phyloP scores from a whole-genome alignment of 2,888 invertebrate species.

The Sepioteuthis lessoniana region DNA sequence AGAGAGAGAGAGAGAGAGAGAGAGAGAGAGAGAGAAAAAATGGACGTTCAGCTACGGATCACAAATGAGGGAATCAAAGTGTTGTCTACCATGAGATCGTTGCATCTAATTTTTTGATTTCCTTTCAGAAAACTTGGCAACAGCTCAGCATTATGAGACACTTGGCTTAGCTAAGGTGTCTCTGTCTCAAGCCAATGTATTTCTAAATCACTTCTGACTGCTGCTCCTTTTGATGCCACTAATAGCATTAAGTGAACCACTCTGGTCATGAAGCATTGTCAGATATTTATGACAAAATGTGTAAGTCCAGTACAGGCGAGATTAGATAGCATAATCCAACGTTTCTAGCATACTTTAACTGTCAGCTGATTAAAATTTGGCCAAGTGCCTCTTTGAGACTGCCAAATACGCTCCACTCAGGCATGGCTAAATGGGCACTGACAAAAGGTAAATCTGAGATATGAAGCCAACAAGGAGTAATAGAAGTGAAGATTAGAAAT shows the following conservation, averaged over 20 bases:
- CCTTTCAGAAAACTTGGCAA: not conserved
- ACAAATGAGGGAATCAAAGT: not conserved
- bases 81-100: not conserved
- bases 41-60: not conserved
- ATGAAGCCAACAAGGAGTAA: not conserved
- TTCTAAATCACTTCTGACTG: not conserved
- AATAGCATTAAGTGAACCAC: slow-evolving; percentile 21
- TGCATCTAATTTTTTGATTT: not conserved
- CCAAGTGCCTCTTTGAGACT: not conserved
- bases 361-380: not conserved
- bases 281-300: not conserved
- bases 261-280: not conserved
- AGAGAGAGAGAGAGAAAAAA: not conserved
- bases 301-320: not conserved
- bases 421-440: not conserved
- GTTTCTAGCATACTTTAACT: not conserved
- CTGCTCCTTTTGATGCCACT: not conserved
- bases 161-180: not conserved
- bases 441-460: not conserved
- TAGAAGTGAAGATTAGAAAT: too few relatives aligned
- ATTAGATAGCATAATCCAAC: not conserved
- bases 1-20: not conserved
- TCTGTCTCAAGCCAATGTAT: not conserved
- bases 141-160: not conserved
- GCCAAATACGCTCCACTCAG: slow-evolving; percentile 10